Evolutionary conservation across 1,140 invertebrate genomes (phyloP).

Genomic region (Caenorhabditis remanei): DNA sequence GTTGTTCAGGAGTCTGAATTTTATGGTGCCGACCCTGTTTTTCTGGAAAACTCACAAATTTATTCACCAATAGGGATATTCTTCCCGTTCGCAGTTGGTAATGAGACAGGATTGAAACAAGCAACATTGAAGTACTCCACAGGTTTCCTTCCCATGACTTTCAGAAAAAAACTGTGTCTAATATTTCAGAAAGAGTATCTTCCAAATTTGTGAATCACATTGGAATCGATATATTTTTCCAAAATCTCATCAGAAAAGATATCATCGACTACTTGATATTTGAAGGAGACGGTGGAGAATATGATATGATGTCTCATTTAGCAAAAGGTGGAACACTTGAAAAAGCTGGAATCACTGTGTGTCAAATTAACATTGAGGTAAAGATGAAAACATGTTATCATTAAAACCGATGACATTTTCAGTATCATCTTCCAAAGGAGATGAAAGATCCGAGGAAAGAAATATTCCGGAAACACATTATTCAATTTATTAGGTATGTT

Average conservation of each 20-base stretch:
- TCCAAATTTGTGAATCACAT: conserved; percentile 36
- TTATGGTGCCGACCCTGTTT: conserved; percentile 17
- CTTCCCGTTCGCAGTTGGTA: conserved; percentile 36
- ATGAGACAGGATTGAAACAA: conserved; percentile 26
- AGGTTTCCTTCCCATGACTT: not conserved
- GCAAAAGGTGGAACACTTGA: conserved; percentile 7
- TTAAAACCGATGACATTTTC: not conserved
- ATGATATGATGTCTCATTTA: conserved; percentile 37
- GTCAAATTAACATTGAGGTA: conserved; percentile 43
- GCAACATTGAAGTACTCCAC: not conserved
- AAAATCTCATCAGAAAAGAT: conserved; percentile 25
- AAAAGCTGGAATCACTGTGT: conserved; percentile 25
- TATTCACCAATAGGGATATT: conserved; percentile 28
- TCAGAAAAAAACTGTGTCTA: not conserved
- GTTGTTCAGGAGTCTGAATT: not conserved
- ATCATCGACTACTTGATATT: conserved; percentile 35
- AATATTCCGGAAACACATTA: conserved; percentile 22
- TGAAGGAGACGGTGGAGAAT: conserved; percentile 37
- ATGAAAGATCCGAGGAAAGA: conserved; percentile 37
- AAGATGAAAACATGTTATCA: not conserved
- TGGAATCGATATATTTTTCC: conserved; percentile 36
- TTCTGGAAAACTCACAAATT: conserved; percentile 14
- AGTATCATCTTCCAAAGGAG: conserved; percentile 24
- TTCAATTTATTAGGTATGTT: conserved; percentile 38
- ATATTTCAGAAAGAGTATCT: not conserved